Conservation (phyloP, 2,888 invertebrate genomes). For the Rosalia funebris region DNA sequence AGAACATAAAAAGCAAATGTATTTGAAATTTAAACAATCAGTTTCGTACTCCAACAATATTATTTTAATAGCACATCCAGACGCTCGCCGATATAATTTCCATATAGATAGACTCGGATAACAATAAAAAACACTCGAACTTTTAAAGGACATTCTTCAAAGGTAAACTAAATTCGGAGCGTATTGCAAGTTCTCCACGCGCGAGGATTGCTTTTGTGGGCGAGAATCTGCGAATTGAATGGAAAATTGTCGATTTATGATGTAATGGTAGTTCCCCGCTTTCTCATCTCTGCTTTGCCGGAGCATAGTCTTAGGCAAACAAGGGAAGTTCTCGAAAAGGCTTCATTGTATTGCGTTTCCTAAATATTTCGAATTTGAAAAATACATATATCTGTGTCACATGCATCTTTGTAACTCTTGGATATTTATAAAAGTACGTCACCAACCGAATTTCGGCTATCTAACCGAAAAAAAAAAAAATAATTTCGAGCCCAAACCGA, state of each 20-base stretch:
- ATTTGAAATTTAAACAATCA: no score
- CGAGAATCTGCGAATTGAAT: slow-evolving; percentile 55
- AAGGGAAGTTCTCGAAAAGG: slow-evolving; percentile 19
- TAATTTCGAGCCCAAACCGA: no score
- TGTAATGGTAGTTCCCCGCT: slow-evolving; percentile 48
- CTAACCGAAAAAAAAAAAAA: no score
- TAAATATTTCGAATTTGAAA: not conserved
- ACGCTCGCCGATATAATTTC: slow-evolving; percentile 46
- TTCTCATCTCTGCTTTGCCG: slow-evolving; percentile 22
- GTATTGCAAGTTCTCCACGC: slow-evolving; percentile 53
- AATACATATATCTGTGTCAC: no score
- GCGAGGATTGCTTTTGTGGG: slow-evolving; percentile 53
- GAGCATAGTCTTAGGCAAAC: slow-evolving; percentile 22
- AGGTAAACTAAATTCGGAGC: slow-evolving; percentile 53
- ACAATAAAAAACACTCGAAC: slow-evolving; percentile 49
- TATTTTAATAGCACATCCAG: no score
- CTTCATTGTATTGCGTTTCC: slow-evolving; percentile 22
- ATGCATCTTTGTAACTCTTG: no score
- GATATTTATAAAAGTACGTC: no score
- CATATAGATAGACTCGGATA: slow-evolving; percentile 49
- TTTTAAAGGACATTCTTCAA: slow-evolving; percentile 50
- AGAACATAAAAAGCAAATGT: no score
- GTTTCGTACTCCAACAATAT: no score
- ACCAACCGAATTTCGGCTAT: no score
- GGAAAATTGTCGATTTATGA: slow-evolving; percentile 59